Conservation (phyloP, 2,113 vertebrate genomes). For the Etheostoma spectabile region DNA sequence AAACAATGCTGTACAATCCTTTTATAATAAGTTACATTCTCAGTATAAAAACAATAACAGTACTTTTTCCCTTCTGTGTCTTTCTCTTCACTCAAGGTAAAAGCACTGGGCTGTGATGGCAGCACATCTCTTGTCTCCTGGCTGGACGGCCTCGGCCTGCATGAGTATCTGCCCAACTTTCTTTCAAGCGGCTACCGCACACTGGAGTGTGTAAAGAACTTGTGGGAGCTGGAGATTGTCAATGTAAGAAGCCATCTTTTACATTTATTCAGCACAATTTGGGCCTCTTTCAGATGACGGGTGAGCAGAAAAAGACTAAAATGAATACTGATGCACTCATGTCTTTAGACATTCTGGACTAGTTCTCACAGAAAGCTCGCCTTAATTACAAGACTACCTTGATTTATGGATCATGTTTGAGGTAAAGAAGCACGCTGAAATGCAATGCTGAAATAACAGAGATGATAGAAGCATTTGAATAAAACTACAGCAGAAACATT, state of each 20-base stretch:
- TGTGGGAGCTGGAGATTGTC: constrained; percentile 98
- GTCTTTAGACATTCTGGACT: not conserved
- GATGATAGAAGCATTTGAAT: constrained; percentile 47
- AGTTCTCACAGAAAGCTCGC: not conserved
- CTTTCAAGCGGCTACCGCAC: constrained; percentile 96
- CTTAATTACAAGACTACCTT: not conserved
- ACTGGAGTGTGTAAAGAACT: constrained; percentile 95
- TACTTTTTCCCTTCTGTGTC: not conserved
- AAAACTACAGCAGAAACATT: constrained; percentile 31
- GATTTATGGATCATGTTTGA: not conserved
- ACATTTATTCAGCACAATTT: not conserved
- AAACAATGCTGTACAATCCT: not conserved
- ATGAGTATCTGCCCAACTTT: constrained; percentile 96
- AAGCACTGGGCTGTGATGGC: constrained; percentile 92
- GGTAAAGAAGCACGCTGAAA: constrained; percentile 22
- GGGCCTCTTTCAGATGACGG: not conserved
- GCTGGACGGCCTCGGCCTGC: constrained; percentile 93
- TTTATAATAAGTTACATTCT: not conserved
- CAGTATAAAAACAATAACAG: not conserved
- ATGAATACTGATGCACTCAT: not conserved
- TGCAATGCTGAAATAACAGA: constrained; percentile 9
- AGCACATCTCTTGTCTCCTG: constrained; percentile 92
- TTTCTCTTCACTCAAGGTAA: constrained; percentile 85
- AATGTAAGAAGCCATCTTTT: constrained; percentile 87
- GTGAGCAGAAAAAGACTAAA: not conserved